phyloP scores from a whole-genome alignment of 1,140 invertebrate genomes.

The Glossosoma conforme region DNA sequence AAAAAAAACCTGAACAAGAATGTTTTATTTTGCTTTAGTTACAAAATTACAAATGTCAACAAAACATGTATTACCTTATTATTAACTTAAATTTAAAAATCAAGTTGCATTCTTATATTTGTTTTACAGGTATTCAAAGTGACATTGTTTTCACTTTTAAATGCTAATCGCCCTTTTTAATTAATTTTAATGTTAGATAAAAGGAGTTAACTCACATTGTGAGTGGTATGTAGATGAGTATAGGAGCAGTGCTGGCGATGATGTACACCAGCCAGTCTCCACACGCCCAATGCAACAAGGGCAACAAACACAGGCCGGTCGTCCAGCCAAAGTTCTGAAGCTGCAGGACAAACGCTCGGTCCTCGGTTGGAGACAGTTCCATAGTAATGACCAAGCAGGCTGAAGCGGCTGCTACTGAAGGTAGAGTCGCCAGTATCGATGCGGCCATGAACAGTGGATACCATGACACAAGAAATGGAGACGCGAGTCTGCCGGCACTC shows the following conservation, averaged over 20 bases:
- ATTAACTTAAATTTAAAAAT: too few relatives aligned
- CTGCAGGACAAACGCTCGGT: conserved; percentile 22
- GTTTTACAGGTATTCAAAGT: too few relatives aligned
- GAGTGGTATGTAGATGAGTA: conserved; percentile 41
- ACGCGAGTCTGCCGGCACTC: conserved; percentile 39
- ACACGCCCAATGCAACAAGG: conserved; percentile 53
- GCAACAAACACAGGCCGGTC: conserved; percentile 50
- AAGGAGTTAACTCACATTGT: conserved; percentile 32
- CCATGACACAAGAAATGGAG: conserved; percentile 41
- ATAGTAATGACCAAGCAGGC: conserved; percentile 48
- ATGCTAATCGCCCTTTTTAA: too few relatives aligned
- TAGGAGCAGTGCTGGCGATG: conserved; percentile 43
- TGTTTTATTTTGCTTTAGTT: too few relatives aligned
- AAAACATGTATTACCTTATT: too few relatives aligned
- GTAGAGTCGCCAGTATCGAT: conserved; percentile 41
- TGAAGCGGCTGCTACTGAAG: conserved; percentile 47
- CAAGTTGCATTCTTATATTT: too few relatives aligned
- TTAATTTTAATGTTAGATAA: conserved; percentile 8
- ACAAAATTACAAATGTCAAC: too few relatives aligned
- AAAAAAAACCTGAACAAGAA: too few relatives aligned
- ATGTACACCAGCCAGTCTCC: conserved; percentile 53
- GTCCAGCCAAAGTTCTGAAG: conserved; percentile 38
- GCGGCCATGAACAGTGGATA: conserved; percentile 45
- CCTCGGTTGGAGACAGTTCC: conserved; percentile 37
- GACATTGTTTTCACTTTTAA: too few relatives aligned